Percentiles rank a stretch among this genome's conserved stretches.
These are phyloP conservation scores for Brienomyrus longianalis DNA, from an alignment of 2,113 vertebrate species.

Conservation along the genomic window DNA sequence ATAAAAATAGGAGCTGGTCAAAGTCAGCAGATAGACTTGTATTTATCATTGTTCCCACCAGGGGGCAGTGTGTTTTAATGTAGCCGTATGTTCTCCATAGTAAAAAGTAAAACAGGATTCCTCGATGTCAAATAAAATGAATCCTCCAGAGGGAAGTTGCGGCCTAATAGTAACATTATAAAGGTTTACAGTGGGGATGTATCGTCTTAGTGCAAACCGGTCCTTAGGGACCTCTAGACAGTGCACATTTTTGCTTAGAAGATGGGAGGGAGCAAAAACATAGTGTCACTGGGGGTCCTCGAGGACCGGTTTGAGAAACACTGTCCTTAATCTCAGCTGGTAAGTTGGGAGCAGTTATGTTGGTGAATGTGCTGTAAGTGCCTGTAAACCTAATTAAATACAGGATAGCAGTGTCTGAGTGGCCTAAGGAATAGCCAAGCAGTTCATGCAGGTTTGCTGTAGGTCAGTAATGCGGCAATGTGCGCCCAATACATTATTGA, in stretches of 20 bases:
- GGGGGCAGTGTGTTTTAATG: conserved; percentile 35
- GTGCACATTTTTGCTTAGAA: background rate
- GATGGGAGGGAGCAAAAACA: background rate
- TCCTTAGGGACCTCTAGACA: background rate
- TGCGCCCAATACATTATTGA: background rate
- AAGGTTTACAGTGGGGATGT: background rate
- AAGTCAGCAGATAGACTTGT: background rate
- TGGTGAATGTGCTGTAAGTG: no score
- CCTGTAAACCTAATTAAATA: background rate
- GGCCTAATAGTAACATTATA: background rate
- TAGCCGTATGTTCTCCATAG: background rate
- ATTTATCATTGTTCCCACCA: conserved; percentile 32
- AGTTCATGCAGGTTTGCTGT: background rate
- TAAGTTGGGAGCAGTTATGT: background rate
- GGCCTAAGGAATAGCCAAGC: background rate
- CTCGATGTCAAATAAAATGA: background rate
- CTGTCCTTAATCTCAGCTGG: background rate
- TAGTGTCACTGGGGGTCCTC: background rate
- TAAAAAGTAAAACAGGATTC: background rate
- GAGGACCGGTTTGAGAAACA: background rate
- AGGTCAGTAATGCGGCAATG: background rate
- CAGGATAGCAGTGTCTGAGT: background rate
- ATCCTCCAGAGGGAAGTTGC: background rate
- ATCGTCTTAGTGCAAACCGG: background rate
- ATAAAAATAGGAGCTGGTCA: background rate